Evolutionary conservation across 2,113 vertebrate species (phyloP), one percentile per base, ranked within the genome.

Genomic region (Bubo scandiacus): DNA sequence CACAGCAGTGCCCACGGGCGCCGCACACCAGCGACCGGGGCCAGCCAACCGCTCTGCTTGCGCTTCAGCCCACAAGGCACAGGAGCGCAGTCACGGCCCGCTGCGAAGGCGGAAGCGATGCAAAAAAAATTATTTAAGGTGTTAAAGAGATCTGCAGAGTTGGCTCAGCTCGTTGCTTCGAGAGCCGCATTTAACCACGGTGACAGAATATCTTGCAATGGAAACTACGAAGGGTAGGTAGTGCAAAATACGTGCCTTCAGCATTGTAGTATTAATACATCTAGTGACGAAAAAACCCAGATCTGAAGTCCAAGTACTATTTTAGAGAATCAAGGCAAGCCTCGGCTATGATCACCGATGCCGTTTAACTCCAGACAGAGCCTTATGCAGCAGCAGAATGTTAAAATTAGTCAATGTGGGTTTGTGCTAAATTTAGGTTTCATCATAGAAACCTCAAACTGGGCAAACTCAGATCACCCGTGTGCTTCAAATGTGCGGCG

Each of bases 1-100:
- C 40, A 42, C 43, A 45, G 43, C 43, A 45, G 43, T 45, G 43
- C 43, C 27, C 45, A 25, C 8, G 25, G 42, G 17, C 1, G 5
- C 52, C 23, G 21, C 32, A 15, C 6, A 18, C 0, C 1, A 40
- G 38, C 7, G 61, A 49, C 57, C 1, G 1, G 38, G 27, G 14
- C 47, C 17, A 27, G 57, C 11, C 9, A 29, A 45, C 11, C 5
- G 15, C 7, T 65, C 72, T 52, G 43, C 73, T 54, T 11, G 27
- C 8, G 2, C 45, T 34, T 71, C 81, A 58, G 55, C 1, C 14
- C 1, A 0, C 29, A 5, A 62, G 0, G 19, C 20, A 4, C 40
- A 17, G 42, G 29, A 51, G 20, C 0, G 11, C 45, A 30, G 79
- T 15, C n/a, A 49, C 10, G 90, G 43, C 21, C 26, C 2, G 3